Evolutionary conservation across 2,113 vertebrate species (phyloP), one percentile per base, ranked within the genome.

Genomic region (Beaufortia kweichowensis): DNA sequence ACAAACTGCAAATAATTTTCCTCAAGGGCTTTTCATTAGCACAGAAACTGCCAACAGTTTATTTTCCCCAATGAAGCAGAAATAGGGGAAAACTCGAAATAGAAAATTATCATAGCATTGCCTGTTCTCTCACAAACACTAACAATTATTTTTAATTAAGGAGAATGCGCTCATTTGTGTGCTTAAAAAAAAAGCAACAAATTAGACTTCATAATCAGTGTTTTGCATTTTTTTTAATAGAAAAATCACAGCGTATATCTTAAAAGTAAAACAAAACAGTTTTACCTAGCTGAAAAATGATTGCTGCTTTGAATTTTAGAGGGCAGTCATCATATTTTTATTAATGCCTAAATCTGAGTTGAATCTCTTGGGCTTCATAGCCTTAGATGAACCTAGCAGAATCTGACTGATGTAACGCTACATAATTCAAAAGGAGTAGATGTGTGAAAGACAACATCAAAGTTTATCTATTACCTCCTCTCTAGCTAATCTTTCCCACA

Each of bases 91-190:
- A 50, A n/a, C 26, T 35, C n/a, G 5, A 15, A 1, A 28, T 15
- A 62, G 29, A 50, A 80, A 80, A 80, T 82, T 83, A 82, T 66
- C 63, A 80, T 87, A 62, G 86, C 86, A 75, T 57, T 80, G 76
- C 69, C 55, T 65, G 35, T 62, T 65, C 69, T 83, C 74, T 81
- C 79, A 77, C 78, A 82, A 62, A 76, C 39, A 77, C 66, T 79
- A 61, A 79, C 50, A 39, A 83, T 84, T 74, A 70, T 62, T 63
- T 41, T 21, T 81, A 81, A 85, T 75, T 82, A 75, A 69, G 67
- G 50, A 46, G 39, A 82, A 81, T 79, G 15, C 75, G 66, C 66
- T 88, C 62, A 82, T 80, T 87, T 86, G 71, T 31, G 11, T 74
- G 57, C 81, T 84, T 78, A 88, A 86, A 80, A 81, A 28, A 77